phyloP scores from a whole-genome alignment of 1,140 invertebrate genomes.

The Drosophila miranda region DNA sequence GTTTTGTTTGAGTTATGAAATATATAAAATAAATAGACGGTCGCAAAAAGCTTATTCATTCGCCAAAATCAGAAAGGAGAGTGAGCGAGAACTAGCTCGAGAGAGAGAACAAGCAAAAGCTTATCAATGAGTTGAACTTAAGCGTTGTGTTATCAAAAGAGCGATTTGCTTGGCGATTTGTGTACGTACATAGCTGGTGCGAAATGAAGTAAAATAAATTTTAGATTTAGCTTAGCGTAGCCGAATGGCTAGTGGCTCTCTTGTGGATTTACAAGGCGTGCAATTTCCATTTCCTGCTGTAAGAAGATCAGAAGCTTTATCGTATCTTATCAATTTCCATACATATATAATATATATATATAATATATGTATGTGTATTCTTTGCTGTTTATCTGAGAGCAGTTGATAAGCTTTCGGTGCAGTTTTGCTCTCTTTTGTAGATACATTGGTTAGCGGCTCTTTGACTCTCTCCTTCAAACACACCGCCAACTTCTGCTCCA shows the following conservation, averaged over 20 bases:
- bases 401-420: slow-evolving; percentile 1
- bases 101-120: slow-evolving; percentile 12
- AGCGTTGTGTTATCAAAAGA: slow-evolving; percentile 54
- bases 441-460: background rate
- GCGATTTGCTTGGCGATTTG: slow-evolving; percentile 20
- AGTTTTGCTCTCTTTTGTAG: background rate
- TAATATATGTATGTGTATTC: slow-evolving; percentile 21
- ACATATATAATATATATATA: background rate
- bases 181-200: background rate
- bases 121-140: slow-evolving; percentile 39
- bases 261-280: background rate
- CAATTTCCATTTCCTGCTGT: slow-evolving; percentile 32
- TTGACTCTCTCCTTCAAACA: slow-evolving; percentile 3
- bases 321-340: slow-evolving; percentile 55
- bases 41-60: slow-evolving; percentile 30
- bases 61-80: slow-evolving; percentile 7
- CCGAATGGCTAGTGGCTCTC: no score
- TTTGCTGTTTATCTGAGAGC: slow-evolving; percentile 23
- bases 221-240: slow-evolving; percentile 18
- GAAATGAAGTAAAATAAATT: slow-evolving; percentile 5
- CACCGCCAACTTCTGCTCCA: slow-evolving; percentile 1
- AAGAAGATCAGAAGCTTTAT: background rate
- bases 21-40: slow-evolving; percentile 5
- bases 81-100: background rate
- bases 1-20: slow-evolving; percentile 47